Evolutionary conservation across 2,888 invertebrate species (phyloP).

Genomic region (Leptarthrus brevirostris): DNA sequence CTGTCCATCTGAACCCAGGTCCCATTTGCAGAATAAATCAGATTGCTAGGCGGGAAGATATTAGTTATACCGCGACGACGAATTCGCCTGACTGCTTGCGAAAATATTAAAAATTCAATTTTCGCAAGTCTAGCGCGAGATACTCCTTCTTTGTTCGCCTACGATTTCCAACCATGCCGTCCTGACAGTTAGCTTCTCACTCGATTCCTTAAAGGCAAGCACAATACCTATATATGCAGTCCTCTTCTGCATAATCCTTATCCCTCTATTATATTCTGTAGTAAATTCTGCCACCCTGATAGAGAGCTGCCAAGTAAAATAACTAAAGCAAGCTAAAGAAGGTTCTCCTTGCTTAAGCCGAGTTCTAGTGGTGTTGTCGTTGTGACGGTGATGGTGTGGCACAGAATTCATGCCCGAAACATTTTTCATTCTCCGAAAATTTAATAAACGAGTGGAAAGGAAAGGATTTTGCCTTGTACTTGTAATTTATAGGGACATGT

Average conservation of each 20-base stretch:
- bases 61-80: slow-evolving; percentile 41
- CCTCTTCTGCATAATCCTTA: slow-evolving; percentile 37
- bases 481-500: slow-evolving; percentile 48
- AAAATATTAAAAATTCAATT: slow-evolving; percentile 48
- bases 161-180: not conserved
- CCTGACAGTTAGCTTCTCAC: not conserved
- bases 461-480: slow-evolving; percentile 50
- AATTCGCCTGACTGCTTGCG: slow-evolving; percentile 21
- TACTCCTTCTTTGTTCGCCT: slow-evolving; percentile 20
- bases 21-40: slow-evolving; percentile 34
- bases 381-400: slow-evolving; percentile 35
- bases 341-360: slow-evolving; percentile 12
- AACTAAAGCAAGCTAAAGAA: slow-evolving; percentile 25
- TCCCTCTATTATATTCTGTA: slow-evolving; percentile 36
- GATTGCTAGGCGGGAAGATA: slow-evolving; percentile 25
- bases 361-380: not conserved
- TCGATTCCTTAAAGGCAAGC: not conserved
- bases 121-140: slow-evolving; percentile 30
- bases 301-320: slow-evolving; percentile 48
- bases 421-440: slow-evolving; percentile 53
- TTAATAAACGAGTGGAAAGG: slow-evolving; percentile 51
- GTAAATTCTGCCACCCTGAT: slow-evolving; percentile 43
- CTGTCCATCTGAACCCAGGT: slow-evolving; percentile 12
- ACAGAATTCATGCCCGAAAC: slow-evolving; percentile 49
- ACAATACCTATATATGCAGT: slow-evolving; percentile 2